These are phyloP conservation scores for Labeo catla DNA, from an alignment of 2,113 vertebrate genomes.

Conservation along the genomic window DNA sequence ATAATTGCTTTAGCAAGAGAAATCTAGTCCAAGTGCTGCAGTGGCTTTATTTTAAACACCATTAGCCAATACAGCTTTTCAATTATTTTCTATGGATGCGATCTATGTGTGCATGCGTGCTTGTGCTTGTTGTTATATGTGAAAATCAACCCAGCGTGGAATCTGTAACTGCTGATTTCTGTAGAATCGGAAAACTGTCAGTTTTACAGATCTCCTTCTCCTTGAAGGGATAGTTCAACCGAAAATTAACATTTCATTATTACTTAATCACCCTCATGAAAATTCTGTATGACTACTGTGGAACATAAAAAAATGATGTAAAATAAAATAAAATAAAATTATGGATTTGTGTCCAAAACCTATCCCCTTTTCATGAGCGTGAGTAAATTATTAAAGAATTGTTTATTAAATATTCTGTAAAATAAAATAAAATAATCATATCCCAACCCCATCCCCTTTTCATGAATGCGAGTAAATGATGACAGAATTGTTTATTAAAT, in stretches of 20 bases:
- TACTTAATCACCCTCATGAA: too few species aligned
- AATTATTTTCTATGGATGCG: neutral
- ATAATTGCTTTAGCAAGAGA: constrained; percentile 27
- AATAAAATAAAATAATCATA: too few species aligned
- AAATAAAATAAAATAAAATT: too few species aligned
- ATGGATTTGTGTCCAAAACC: too few species aligned
- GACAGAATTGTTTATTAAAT: too few species aligned
- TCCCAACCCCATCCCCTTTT: too few species aligned
- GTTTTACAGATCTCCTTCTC: neutral
- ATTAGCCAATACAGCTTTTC: neutral
- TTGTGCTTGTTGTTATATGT: neutral
- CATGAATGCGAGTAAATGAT: too few species aligned
- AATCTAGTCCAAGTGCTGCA: constrained; percentile 25
- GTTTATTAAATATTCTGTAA: too few species aligned
- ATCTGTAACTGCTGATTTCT: neutral
- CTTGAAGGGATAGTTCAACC: neutral
- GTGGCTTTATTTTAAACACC: neutral
- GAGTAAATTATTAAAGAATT: too few species aligned
- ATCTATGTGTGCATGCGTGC: neutral
- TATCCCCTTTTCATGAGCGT: too few species aligned
- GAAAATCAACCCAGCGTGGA: neutral
- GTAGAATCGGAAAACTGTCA: neutral
- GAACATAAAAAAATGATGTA: too few species aligned
- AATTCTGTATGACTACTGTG: too few species aligned
- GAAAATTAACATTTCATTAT: neutral